Evolutionary conservation across 2,113 vertebrate species (phyloP), one percentile per base, ranked within the genome.

Genomic region (Salminus brasiliensis): DNA sequence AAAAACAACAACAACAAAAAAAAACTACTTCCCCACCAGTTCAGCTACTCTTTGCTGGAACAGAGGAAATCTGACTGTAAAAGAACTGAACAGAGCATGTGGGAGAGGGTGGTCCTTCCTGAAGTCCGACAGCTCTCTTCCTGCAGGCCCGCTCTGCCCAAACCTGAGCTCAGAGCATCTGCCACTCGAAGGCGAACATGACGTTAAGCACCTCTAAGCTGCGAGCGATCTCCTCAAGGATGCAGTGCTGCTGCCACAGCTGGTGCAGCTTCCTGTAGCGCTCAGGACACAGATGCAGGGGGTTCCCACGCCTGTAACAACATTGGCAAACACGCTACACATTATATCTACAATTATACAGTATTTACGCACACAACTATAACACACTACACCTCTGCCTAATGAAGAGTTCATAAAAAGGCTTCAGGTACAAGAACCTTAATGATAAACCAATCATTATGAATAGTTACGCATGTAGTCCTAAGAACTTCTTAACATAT

Each of bases 221-320:
- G 66, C 96, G 96, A 71, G 96, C 96, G 30, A 99, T 99, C 89
- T 99, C 96, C 85, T 99, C 97, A 89, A 98, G 92, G 86, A 99
- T 96, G 90, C 98, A 97, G 87, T 99, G 98, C 30, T 99, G 96
- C 84, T 96, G 95, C 98, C 97, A 99, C 13, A 99, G 90, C 85
- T 96, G 93, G 88, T 97, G 94, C 68, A 99, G 93, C 86, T 98
- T 99, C 88, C 90, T 94, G 91, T 99, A 99, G 45, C 97, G 94
- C 81, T 98, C 97, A 0, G 84, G 93, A 86, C 95, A 97, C 27
- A 99, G 93, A 80, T 96, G 97, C 84, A 99, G 87, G 0, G 98
- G 98, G 86, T 99, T 99, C 27, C 93, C 93, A 57, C 93, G 83
- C 43, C 93, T 94, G 71, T 3, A 78, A 74, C 77, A 29, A 72